Percentiles rank a stretch among this genome's conserved stretches.
Evolutionary conservation across 2,113 vertebrate species (phyloP).

Genomic region (Crotophaga sulcirostris): DNA sequence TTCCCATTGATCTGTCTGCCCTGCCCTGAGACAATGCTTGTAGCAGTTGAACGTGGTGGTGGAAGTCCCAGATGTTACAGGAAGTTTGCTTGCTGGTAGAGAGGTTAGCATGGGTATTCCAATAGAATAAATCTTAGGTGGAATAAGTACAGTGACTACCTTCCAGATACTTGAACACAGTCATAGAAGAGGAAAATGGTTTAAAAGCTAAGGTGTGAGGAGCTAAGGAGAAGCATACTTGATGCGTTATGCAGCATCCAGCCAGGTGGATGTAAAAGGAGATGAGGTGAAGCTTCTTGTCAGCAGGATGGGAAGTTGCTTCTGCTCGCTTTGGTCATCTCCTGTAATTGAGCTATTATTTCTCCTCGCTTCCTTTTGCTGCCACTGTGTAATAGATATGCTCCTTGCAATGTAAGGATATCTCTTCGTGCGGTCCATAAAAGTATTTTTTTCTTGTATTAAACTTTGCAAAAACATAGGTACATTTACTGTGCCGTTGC

Average conservation of each 20-base stretch:
- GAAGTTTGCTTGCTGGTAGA: neutral
- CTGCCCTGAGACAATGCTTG: neutral
- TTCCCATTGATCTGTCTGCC: neutral
- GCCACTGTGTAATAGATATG: rapidly evolving
- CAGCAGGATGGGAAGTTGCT: neutral
- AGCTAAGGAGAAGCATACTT: neutral
- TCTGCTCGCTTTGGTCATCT: neutral
- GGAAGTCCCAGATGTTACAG: neutral
- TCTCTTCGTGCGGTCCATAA: neutral
- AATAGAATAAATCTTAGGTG: neutral
- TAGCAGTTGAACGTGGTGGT: neutral
- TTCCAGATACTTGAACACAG: neutral
- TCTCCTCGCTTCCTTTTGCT: neutral
- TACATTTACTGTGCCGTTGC: neutral
- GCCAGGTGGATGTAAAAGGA: neutral
- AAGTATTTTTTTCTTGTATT: neutral
- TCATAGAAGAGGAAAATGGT: neutral
- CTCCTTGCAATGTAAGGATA: neutral
- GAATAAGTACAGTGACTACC: neutral
- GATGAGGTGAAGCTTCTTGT: neutral
- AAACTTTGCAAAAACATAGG: neutral
- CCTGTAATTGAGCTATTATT: neutral
- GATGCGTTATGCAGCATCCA: neutral
- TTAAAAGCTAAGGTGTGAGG: neutral
- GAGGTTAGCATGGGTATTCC: neutral